Conservation (phyloP, 1,140 invertebrate genomes). For the Wiebesia pumilae region DNA sequence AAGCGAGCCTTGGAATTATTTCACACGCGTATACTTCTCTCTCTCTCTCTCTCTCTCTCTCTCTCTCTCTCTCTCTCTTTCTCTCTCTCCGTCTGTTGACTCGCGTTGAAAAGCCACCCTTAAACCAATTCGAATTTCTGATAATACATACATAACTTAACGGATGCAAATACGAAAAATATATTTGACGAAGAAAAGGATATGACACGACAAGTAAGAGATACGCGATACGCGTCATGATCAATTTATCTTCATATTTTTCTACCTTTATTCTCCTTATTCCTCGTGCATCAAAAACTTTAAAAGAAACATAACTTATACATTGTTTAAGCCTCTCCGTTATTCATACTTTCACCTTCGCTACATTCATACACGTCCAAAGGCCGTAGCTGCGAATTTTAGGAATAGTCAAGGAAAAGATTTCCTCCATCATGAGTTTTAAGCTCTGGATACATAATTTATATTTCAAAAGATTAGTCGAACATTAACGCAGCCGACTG, state of each 20-base stretch:
- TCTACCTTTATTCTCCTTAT: not conserved
- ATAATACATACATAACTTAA: not conserved
- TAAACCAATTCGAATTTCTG: not conserved
- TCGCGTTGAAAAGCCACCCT: not conserved
- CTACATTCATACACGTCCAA: not conserved
- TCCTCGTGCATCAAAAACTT: not conserved
- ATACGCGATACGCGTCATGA: not conserved
- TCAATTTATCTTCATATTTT: slow-evolving; percentile 9
- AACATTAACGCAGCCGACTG: too few relatives aligned
- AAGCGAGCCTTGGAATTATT: not conserved
- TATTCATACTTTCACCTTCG: not conserved
- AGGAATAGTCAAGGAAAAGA: not conserved
- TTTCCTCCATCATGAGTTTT: not conserved
- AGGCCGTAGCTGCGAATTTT: not conserved
- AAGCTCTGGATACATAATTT: not conserved
- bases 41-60: too few relatives aligned
- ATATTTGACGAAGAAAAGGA: slow-evolving; percentile 1
- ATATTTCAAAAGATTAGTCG: too few relatives aligned
- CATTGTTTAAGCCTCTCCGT: not conserved
- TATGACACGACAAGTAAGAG: not conserved
- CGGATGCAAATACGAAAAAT: not conserved
- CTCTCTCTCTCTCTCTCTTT: not conserved
- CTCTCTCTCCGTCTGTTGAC: not conserved
- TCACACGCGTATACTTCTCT: too few relatives aligned
- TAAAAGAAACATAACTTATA: not conserved